Conservation (phyloP, 1,140 invertebrate species). For the Lethocerus indicus region DNA sequence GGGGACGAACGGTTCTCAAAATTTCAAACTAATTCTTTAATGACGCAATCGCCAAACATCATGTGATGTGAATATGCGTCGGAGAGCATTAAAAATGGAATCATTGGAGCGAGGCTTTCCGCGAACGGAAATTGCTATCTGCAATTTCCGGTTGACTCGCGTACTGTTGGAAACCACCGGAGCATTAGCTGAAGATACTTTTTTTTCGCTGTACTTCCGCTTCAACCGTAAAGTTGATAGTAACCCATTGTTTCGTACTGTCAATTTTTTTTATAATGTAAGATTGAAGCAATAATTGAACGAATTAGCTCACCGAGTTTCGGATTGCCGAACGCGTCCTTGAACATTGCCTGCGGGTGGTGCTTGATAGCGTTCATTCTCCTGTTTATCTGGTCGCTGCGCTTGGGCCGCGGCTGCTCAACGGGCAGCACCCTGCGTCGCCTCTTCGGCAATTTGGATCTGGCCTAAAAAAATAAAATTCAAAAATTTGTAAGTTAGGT, state of each 20-base stretch:
- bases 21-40: too few relatives aligned
- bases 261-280: background rate
- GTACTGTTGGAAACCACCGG: too few relatives aligned
- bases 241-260: background rate
- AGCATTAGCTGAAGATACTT: too few relatives aligned
- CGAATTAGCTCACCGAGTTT: constrained; percentile 34
- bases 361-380: constrained; percentile 36
- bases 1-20: too few relatives aligned
- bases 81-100: too few relatives aligned
- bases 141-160: too few relatives aligned
- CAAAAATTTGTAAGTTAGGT: too few relatives aligned
- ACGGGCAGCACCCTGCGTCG: constrained; percentile 63
- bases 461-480: constrained; percentile 41
- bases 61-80: too few relatives aligned
- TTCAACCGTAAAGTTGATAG: background rate
- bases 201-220: background rate
- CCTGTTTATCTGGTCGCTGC: constrained; percentile 20
- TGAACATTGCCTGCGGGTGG: constrained; percentile 27
- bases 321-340: constrained; percentile 37
- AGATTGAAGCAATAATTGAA: background rate
- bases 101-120: too few relatives aligned
- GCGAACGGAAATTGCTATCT: too few relatives aligned
- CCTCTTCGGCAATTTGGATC: constrained; percentile 78
- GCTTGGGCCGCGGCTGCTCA: constrained; percentile 41
- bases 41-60: too few relatives aligned